Conservation (phyloP, 2,113 vertebrate genomes). For the Felis catus region F.catus_Fca126_mat1.0 CM031418.1:73999001-73999500, state of each 20-base stretch:
- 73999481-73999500: not conserved
- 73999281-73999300: accelerated
- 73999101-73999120: not conserved
- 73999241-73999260: not conserved
- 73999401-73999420: not conserved
- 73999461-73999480: not conserved
- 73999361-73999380: not conserved
- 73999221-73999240: not conserved
- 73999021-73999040: not conserved
- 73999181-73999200: not conserved
- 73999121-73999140: not conserved
- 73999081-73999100: not conserved
- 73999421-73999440: not conserved
- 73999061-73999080: not conserved
- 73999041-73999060: not conserved
- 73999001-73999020: not conserved
- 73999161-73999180: not conserved
- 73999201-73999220: not conserved
- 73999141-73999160: not conserved
- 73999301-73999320: not conserved
- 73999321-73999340: not conserved
- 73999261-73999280: not conserved
- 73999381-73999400: not conserved
- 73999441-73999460: not conserved
- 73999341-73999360: not conserved